These are phyloP conservation scores for Pseudochirops cupreus DNA, from an alignment of 2,797 vertebrate genomes.

Conservation along the genomic window DNA sequence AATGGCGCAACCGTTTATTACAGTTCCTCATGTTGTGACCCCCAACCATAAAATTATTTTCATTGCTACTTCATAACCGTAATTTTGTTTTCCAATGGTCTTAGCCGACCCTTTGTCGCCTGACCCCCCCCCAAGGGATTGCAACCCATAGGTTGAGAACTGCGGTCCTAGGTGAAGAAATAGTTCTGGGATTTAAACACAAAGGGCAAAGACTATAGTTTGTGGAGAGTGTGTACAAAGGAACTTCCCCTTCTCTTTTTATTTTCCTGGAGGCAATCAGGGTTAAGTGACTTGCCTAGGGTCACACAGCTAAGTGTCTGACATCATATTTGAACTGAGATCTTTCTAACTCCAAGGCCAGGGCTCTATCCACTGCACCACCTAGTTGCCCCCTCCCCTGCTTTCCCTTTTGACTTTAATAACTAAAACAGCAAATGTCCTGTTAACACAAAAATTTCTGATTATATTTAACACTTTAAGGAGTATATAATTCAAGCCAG, in stretches of 20 bases:
- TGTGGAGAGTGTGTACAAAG: conserved; percentile 45
- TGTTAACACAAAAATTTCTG: conserved; percentile 24
- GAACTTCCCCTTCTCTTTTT: conserved; percentile 50
- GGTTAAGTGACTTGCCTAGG: neutral
- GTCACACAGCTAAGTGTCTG: neutral
- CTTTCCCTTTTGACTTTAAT: neutral
- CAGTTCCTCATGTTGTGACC: too few species aligned
- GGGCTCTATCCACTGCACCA: neutral
- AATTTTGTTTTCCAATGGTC: too few species aligned
- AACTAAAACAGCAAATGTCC: neutral
- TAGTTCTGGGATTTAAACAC: conserved; percentile 39
- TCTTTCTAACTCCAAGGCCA: neutral
- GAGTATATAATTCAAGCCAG: conserved; percentile 39
- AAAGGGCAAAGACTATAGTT: conserved; percentile 44
- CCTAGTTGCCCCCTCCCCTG: neutral
- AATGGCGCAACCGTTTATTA: too few species aligned
- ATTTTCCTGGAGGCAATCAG: conserved; percentile 1
- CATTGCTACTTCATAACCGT: too few species aligned
- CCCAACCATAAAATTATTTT: too few species aligned
- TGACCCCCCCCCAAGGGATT: too few species aligned
- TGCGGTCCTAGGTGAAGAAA: conserved; percentile 53
- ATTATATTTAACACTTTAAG: conserved; percentile 54
- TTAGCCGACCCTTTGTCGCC: too few species aligned
- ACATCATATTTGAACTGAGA: neutral
- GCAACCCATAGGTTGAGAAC: too few species aligned